Base-by-base conservation (phyloP, 2,113 vertebrate genomes). In the Chionodraco myersi region DNA sequence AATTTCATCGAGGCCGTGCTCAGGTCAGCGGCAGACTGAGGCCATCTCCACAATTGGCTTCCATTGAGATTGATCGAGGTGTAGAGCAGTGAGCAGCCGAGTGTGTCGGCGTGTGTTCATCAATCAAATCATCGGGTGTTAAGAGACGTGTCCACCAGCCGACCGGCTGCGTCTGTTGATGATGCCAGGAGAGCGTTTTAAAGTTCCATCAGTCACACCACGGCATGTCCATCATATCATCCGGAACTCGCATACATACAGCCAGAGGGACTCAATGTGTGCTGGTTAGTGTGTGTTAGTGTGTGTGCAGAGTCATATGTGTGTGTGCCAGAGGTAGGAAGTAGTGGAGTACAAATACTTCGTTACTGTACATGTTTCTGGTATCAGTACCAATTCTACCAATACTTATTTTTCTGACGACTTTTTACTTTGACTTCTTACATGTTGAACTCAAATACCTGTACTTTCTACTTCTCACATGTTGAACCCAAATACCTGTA, bases 11-110 rank as follows among this genome's bases (percentile, higher is more conserved):
- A 44, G n/a, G 30, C 59, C 36, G 7, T 1, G 36, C 59, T 5
- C 44, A 52, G 66, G 44, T 58, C 36, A 53, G 52, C 53, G 26
- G 60, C 54, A 52, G 72, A 74, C 68, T 72, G 47, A 6, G 80
- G 68, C 44, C 48, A 60, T 76, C 77, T 73, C 45, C 85, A 76
- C 59, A 51, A 72, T 34, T 14, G 62, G 47, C 76, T 61, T 66
- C 66, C 54, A 53, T 75, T 66, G 86, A 87, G 83, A 91, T 76
- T 83, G 82, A 85, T 88, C 58, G 83, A 58, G 67, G 74, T n/a
- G 26, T 48, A 72, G 82, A 77, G 5, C 63, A 68, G 4, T 60
- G 80, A 79, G 83, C 77, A 52, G 75, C 75, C 30, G 52, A 52
- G 87, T 80, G 6, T 70, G 80, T 34, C 52, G 36, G 47, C 72